Conservation (phyloP, 2,113 vertebrate genomes). For the human region GRCh38 chr5:147082001-147082500, state of each 20-base stretch:
- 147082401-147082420: not conserved
- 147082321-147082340: not conserved
- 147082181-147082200: rapidly evolving
- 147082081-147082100: not conserved
- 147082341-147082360: not conserved
- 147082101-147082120: not conserved
- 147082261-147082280: not conserved
- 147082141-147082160: not conserved
- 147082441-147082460: not conserved
- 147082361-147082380: not conserved
- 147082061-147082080: not conserved
- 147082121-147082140: not conserved
- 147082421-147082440: not conserved
- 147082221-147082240: not conserved
- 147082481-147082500: not conserved
- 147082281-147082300: not conserved
- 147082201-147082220: not conserved
- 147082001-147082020: not conserved
- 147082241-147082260: rapidly evolving
- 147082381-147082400: not conserved
- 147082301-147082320: not conserved
- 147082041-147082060: not conserved
- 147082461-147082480: not conserved
- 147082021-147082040: not conserved
- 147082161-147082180: not conserved